Evolutionary conservation across 2,888 invertebrate genomes (phyloP), one percentile per base, ranked within the genome.

Genomic region (Arrhopalites spinosus): DNA sequence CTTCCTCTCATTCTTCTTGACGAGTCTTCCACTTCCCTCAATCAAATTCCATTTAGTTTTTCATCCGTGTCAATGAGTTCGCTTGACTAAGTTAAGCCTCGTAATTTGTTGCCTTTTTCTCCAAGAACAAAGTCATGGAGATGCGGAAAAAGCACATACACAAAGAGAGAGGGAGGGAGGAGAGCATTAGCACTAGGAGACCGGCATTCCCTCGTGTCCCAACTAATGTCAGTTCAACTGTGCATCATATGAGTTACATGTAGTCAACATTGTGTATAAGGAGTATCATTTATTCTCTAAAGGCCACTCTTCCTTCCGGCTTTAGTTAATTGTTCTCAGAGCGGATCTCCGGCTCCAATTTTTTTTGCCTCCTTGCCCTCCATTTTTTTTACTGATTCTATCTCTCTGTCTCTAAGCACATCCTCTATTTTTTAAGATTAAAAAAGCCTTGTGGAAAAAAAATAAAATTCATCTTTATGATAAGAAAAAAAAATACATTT

Each of bases 1-100:
- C 3, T 15, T 50, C 50, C 15, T 17, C 15, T 15, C n/a, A 2
- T 50, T 13, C 17, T n/a, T n/a, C 50, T n/a, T n/a, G 20, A 25
- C 23, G 27, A 27, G 25, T 27, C 59, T 25, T 13, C 25, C 8
- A 59, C 20, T 70, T 56, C 30, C 53, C 56, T 70, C 70, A 70
- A 70, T 70, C 70, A 53, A 70, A 43, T 56, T 70, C 70, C 53
- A 70, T 70, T 70, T 70, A 56, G 70, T 53, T 70, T 64, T 70
- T 70, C 59, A 59, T 59, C 59, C 59, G 59, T 59, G 59, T 59
- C 25, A 25, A 59, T 59, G 25, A 59, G 59, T 59, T 23, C 23
- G 59, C 25, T 13, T 15, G 59, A 59, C 23, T 59, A 25, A 59
- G 59, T 25, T 23, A 59, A 59, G 3, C 27, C 1, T 23, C 53